phyloP scores from a whole-genome alignment of 2,888 invertebrate species.

The Nematopogon swammerdamellus region DNA sequence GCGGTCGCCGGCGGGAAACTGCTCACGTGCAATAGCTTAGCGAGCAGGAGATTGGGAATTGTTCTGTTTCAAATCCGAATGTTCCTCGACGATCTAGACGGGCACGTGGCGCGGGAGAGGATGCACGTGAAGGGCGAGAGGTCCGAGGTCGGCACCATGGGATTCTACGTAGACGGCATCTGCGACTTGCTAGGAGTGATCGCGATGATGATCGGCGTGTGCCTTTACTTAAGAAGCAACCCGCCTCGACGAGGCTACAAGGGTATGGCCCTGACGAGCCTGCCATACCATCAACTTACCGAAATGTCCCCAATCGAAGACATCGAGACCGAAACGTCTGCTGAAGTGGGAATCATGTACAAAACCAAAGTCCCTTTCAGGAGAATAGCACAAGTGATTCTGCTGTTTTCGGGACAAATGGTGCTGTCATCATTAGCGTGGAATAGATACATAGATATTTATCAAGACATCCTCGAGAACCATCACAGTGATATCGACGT shows the following conservation, averaged over 20 bases:
- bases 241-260: slow-evolving; percentile 69
- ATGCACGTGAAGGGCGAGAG: slow-evolving; percentile 73
- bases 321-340: slow-evolving; percentile 34
- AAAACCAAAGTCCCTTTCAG: slow-evolving; percentile 67
- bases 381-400: slow-evolving; percentile 62
- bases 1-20: slow-evolving; percentile 73
- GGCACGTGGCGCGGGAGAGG: slow-evolving; percentile 77
- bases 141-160: slow-evolving; percentile 76
- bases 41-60: slow-evolving; percentile 69
- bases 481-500: slow-evolving; percentile 47
- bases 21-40: slow-evolving; percentile 68
- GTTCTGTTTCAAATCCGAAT: slow-evolving; percentile 77
- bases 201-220: slow-evolving; percentile 67
- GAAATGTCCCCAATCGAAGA: slow-evolving; percentile 33
- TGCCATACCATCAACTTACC: slow-evolving; percentile 45
- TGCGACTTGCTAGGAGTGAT: slow-evolving; percentile 77
- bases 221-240: slow-evolving; percentile 67
- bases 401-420: slow-evolving; percentile 68
- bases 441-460: slow-evolving; percentile 81
- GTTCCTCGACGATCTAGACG: slow-evolving; percentile 83
- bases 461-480: slow-evolving; percentile 72
- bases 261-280: slow-evolving; percentile 59
- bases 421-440: slow-evolving; percentile 73
- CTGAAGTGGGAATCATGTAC: slow-evolving; percentile 57
- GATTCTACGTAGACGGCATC: slow-evolving; percentile 79